phyloP scores from a whole-genome alignment of 2,888 invertebrate genomes.

The Tholera decimalis region DNA sequence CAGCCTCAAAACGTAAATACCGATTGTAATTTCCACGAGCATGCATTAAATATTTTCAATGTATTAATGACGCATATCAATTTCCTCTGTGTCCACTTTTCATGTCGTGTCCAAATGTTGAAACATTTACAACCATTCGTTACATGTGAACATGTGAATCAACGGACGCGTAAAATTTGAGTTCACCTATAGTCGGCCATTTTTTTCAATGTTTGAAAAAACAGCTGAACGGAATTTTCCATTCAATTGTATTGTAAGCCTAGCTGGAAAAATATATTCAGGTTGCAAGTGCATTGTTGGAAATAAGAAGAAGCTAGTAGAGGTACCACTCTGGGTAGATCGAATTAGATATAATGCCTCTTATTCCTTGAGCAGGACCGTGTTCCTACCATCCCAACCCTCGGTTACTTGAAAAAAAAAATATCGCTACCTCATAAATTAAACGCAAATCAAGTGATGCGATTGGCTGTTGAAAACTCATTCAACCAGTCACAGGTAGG shows the following conservation, averaged over 20 bases:
- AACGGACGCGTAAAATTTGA: constrained; percentile 37
- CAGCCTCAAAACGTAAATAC: not conserved
- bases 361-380: not conserved
- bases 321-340: not conserved
- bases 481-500: not conserved
- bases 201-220: constrained; percentile 16
- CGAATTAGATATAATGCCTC: not conserved
- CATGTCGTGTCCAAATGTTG: constrained; percentile 49
- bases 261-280: not conserved
- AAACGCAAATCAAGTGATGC: not conserved
- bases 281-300: not conserved
- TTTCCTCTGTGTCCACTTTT: constrained; percentile 34
- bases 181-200: constrained; percentile 1
- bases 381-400: too few species aligned
- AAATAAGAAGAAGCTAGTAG: not conserved
- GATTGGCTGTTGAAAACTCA: not conserved
- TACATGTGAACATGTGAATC: constrained; percentile 29
- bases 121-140: constrained; percentile 47
- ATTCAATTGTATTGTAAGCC: constrained; percentile 5
- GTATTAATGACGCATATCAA: constrained; percentile 45
- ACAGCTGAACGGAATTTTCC: not conserved
- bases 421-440: too few species aligned
- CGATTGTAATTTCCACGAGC: constrained; percentile 13
- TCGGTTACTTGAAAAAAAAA: too few species aligned
- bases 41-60: constrained; percentile 37